A percentile compares a stretch with the other conserved stretches of the same genome.
phyloP scores from a whole-genome alignment of 2,113 vertebrate species.

The Donacobius atricapilla region DNA sequence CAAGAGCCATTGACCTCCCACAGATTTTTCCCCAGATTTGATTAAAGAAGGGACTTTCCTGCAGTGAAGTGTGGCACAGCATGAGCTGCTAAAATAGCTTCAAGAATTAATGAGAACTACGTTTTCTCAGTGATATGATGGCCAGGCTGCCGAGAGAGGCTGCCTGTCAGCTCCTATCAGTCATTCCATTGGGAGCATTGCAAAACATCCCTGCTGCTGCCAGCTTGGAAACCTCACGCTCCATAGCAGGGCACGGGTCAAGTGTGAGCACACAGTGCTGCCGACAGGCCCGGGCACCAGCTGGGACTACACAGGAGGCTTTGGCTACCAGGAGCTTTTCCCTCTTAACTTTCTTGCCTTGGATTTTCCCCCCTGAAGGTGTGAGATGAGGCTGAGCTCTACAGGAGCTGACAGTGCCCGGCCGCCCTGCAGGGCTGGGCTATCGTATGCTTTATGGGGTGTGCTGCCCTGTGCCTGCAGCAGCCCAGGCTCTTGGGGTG shows the following conservation, averaged over 20 bases:
- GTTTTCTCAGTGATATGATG: neutral
- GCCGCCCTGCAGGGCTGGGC: neutral
- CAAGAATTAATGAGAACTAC: neutral
- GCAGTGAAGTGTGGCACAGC: neutral
- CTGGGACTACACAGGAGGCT: neutral
- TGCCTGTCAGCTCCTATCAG: slow-evolving; percentile 42
- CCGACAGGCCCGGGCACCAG: neutral
- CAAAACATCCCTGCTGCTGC: neutral
- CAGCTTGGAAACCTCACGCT: neutral
- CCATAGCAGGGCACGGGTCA: neutral
- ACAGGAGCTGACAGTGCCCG: neutral
- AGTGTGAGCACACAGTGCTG: neutral
- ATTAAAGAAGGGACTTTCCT: neutral
- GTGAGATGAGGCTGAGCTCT: slow-evolving; percentile 1
- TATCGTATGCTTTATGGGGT: neutral
- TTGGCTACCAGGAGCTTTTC: slow-evolving; percentile 15
- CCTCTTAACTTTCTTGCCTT: slow-evolving; percentile 3
- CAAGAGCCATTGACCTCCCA: neutral
- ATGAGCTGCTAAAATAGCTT: neutral
- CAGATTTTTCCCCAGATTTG: neutral
- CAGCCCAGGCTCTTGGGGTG: neutral
- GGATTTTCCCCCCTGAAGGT: neutral
- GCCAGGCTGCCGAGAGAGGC: neutral
- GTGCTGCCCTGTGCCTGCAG: neutral
- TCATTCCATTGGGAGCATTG: neutral